Percentiles rank a stretch among this genome's conserved stretches.
These are phyloP conservation scores for Antechinus stuartii DNA, from an alignment of 2,113 vertebrate genomes.

Conservation along the genomic window DNA sequence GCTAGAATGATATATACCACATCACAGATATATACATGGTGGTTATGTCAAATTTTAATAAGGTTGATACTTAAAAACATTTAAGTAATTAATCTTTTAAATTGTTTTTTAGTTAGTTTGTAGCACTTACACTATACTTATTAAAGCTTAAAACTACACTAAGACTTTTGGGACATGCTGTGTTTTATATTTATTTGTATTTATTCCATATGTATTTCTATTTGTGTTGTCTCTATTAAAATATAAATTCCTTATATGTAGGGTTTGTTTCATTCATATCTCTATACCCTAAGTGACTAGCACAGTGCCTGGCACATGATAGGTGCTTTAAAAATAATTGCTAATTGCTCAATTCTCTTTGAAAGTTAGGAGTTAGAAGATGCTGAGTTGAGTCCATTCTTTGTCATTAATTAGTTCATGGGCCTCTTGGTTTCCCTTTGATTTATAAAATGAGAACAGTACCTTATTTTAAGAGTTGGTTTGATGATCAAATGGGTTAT, in stretches of 20 bases:
- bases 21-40: not conserved
- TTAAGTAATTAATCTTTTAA: not conserved
- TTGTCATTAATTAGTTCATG: not conserved
- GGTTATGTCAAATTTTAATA: not conserved
- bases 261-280: not conserved
- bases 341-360: not conserved
- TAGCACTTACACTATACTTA: not conserved
- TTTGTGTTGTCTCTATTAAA: not conserved
- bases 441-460: slow-evolving; percentile 40
- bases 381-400: not conserved
- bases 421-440: not conserved
- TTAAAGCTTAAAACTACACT: not conserved
- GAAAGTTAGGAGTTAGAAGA: not conserved
- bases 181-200: not conserved
- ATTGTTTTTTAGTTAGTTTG: not conserved
- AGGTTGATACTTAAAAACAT: not conserved
- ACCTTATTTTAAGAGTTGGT: slow-evolving; percentile 21
- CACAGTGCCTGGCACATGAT: not conserved
- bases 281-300: not conserved
- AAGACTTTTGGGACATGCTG: not conserved
- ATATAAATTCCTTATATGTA: not conserved
- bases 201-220: not conserved
- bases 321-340: not conserved
- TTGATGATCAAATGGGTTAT: not conserved
- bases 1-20: too few species aligned